Evolutionary conservation across 2,888 invertebrate species (phyloP).

Genomic region (Lysandra bellargus): DNA sequence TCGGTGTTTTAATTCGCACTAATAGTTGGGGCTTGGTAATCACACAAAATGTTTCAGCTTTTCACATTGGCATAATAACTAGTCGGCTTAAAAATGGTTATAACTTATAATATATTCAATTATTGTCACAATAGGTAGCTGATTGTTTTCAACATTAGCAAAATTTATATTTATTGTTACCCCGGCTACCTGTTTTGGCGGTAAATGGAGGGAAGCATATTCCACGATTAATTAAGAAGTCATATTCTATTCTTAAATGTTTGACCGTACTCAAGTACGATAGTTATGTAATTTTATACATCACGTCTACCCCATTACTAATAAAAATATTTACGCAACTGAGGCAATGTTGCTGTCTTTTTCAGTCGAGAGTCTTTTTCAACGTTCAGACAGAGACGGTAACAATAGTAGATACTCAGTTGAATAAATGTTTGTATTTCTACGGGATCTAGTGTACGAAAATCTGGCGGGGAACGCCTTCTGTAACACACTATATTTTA

Average conservation of each 20-base stretch:
- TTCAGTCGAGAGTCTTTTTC: neutral
- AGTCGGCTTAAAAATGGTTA: slow-evolving; percentile 38
- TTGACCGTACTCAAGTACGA: slow-evolving; percentile 9
- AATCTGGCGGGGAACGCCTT: slow-evolving; percentile 27
- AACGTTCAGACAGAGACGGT: neutral
- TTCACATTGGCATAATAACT: slow-evolving; percentile 37
- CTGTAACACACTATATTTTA: slow-evolving; percentile 33
- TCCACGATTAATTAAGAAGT: slow-evolving; percentile 25
- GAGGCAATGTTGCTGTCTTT: neutral
- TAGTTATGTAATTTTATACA: slow-evolving; percentile 24
- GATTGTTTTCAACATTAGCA: slow-evolving; percentile 15
- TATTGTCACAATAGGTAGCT: slow-evolving; percentile 18
- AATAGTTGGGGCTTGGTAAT: slow-evolving; percentile 28
- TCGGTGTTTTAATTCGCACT: slow-evolving; percentile 31
- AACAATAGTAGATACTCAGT: neutral
- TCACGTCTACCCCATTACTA: slow-evolving; percentile 2
- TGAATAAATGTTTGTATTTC: neutral
- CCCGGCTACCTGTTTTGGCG: slow-evolving; percentile 6
- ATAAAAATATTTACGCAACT: neutral
- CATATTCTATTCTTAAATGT: slow-evolving; percentile 21
- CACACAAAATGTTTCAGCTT: slow-evolving; percentile 30
- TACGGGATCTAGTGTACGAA: neutral
- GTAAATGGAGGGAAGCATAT: neutral
- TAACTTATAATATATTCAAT: slow-evolving; percentile 9
- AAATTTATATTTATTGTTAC: neutral